phyloP scores from a whole-genome alignment of 2,888 invertebrate species.

The Macrophya annulata region DNA sequence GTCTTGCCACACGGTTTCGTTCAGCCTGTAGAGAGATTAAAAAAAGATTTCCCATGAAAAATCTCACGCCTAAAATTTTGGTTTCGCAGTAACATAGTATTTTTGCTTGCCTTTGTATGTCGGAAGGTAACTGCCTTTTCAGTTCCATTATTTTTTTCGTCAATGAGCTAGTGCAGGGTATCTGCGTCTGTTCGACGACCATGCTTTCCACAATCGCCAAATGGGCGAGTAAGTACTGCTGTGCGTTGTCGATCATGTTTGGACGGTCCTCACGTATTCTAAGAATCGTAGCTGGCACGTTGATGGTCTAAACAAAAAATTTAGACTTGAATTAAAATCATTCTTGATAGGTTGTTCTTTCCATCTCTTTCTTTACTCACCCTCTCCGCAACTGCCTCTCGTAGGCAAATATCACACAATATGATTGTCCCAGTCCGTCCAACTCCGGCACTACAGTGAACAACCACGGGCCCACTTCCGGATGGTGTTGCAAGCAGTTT shows the following conservation, averaged over 20 bases:
- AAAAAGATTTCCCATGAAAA: neutral
- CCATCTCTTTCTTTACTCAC: constrained; percentile 67
- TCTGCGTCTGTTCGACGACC: constrained; percentile 73
- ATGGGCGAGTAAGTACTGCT: constrained; percentile 80
- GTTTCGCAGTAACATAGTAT: neutral
- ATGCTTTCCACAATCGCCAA: constrained; percentile 79
- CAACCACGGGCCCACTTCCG: constrained; percentile 78
- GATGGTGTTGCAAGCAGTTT: constrained; percentile 76
- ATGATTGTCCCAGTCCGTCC: constrained; percentile 84
- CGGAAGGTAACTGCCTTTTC: constrained; percentile 67
- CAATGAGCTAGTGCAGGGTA: constrained; percentile 75
- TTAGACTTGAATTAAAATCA: constrained; percentile 58
- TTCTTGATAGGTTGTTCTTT: constrained; percentile 64
- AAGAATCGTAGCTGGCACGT: constrained; percentile 66
- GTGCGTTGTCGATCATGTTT: constrained; percentile 74
- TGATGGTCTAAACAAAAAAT: constrained; percentile 62
- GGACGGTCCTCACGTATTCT: constrained; percentile 67
- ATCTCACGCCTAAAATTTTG: neutral
- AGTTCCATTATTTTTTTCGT: constrained; percentile 67
- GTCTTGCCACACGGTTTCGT: constrained; percentile 78
- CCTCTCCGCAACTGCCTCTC: constrained; percentile 79
- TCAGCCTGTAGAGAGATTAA: constrained; percentile 64
- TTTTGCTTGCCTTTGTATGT: constrained; percentile 73
- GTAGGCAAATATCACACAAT: constrained; percentile 82
- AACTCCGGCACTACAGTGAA: constrained; percentile 84